Evolutionary conservation across 2,113 vertebrate species (phyloP).

Genomic region (Silurus meridionalis): DNA sequence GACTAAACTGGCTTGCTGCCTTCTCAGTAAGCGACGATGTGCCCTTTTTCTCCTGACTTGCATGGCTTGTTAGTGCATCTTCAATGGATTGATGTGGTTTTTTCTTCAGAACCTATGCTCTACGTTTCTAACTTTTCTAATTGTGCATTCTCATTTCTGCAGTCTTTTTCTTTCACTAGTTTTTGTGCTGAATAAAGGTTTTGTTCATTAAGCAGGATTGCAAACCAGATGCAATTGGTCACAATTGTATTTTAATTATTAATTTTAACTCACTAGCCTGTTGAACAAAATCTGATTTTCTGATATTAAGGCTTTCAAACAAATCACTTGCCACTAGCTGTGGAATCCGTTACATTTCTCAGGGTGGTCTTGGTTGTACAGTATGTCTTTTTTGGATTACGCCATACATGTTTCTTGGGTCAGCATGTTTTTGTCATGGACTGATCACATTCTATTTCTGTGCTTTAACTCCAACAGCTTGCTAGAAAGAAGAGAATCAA

Average conservation of each 20-base stretch:
- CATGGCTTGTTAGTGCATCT: constrained; percentile 50
- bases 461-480: constrained; percentile 70
- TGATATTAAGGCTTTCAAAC: not conserved
- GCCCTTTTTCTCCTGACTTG: constrained; percentile 44
- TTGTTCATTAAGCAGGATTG: constrained; percentile 18
- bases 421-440: not conserved
- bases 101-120: constrained; percentile 55
- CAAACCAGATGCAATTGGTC: not conserved
- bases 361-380: not conserved
- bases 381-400: not conserved
- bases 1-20: constrained; percentile 63
- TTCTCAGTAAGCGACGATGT: constrained; percentile 60
- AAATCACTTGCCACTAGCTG: not conserved
- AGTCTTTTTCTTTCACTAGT: not conserved
- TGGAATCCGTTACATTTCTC: not conserved
- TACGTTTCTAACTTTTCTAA: constrained; percentile 31
- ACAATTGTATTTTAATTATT: not conserved
- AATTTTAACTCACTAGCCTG: not conserved
- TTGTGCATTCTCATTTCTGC: constrained; percentile 28
- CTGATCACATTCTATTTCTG: not conserved
- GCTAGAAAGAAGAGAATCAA: constrained; percentile 86
- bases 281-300: constrained; percentile 24
- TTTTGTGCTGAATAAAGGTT: not conserved
- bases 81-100: constrained; percentile 24
- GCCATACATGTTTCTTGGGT: not conserved